phyloP scores from a whole-genome alignment of 2,888 invertebrate species.

The Siphlonurus alternatus region DNA sequence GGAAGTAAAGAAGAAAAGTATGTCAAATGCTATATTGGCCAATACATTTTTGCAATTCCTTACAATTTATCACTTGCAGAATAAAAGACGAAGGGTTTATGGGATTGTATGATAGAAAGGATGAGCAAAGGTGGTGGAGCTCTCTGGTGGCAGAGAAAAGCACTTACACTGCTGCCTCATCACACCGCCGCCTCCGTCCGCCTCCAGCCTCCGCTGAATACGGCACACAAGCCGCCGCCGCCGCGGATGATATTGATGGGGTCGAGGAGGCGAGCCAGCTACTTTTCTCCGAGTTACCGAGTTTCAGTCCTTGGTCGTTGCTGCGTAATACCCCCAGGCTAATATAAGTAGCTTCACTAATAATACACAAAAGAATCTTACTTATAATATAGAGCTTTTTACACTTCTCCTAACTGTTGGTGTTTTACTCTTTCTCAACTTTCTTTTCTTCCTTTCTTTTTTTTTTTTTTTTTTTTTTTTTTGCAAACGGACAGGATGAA shows the following conservation, averaged over 20 bases:
- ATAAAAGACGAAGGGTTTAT: background rate
- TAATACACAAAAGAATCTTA: background rate
- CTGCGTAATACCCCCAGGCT: background rate
- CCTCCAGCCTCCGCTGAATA: background rate
- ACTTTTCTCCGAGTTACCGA: background rate
- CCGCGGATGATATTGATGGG: background rate
- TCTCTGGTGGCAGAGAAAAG: background rate
- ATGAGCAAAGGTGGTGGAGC: no score
- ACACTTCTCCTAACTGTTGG: background rate
- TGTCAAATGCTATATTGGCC: background rate
- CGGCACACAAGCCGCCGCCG: no score
- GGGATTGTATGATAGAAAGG: no score
- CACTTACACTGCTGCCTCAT: background rate
- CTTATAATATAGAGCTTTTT: background rate
- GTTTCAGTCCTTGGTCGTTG: background rate
- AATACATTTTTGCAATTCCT: background rate
- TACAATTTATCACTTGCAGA: background rate
- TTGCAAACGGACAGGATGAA: background rate
- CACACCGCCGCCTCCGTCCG: background rate
- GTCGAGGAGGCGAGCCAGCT: background rate
- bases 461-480: background rate
- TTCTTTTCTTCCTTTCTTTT: background rate
- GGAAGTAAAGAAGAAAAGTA: background rate
- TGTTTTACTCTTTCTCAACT: background rate
- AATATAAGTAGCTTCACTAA: background rate